A percentile compares a stretch with the other conserved stretches of the same genome.
phyloP scores from a whole-genome alignment of 2,797 vertebrate species.

The Scolopax rusticola region DNA sequence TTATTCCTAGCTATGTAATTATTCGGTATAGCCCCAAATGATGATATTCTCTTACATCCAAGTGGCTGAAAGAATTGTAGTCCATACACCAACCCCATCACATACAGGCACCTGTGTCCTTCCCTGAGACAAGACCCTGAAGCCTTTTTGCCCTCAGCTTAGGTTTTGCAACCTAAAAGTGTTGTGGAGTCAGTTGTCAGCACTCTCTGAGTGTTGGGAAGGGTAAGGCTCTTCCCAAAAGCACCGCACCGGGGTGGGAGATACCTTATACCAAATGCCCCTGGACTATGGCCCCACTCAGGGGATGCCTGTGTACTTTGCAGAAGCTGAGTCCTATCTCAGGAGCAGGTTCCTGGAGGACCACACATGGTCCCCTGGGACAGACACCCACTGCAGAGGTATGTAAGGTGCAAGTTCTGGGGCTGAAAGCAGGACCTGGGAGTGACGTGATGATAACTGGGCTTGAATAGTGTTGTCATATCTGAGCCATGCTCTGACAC shows the following conservation, averaged over 20 bases:
- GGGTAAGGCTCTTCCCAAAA: background rate
- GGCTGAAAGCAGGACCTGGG: background rate
- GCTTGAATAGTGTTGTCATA: background rate
- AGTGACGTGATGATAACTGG: background rate
- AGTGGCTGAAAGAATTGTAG: background rate
- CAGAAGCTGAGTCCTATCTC: background rate
- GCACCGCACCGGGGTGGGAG: background rate
- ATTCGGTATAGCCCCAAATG: background rate
- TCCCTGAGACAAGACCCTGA: background rate
- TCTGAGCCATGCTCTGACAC: rapidly evolving
- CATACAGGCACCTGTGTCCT: background rate
- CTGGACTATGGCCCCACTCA: rapidly evolving
- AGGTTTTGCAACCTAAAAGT: background rate
- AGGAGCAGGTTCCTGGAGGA: background rate
- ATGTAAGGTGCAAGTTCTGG: background rate
- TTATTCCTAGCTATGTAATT: background rate
- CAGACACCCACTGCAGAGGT: rapidly evolving
- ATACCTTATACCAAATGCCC: background rate
- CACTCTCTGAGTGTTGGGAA: rapidly evolving
- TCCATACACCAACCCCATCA: background rate
- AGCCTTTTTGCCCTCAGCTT: background rate
- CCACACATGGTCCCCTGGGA: rapidly evolving
- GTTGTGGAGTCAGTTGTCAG: background rate
- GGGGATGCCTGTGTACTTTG: background rate
- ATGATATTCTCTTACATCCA: background rate